phyloP scores from a whole-genome alignment of 2,113 vertebrate genomes.

The Hydrolagus affinis region DNA sequence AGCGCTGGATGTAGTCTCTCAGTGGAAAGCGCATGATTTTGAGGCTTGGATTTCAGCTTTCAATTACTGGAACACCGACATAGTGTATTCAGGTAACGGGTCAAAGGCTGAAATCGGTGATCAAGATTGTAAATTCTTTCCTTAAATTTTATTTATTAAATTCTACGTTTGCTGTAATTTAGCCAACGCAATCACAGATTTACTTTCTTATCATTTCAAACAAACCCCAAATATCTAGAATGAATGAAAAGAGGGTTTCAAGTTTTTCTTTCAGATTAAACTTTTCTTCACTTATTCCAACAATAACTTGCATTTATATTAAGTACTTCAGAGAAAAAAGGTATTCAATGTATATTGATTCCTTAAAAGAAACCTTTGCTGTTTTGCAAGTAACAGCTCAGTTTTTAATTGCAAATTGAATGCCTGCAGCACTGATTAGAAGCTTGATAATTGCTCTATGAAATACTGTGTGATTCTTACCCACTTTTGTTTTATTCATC shows the following conservation, averaged over 20 bases:
- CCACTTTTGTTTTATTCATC: background rate
- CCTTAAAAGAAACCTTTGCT: background rate
- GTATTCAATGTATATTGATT: background rate
- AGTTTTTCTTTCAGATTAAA: background rate
- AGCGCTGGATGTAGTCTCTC: slow-evolving; percentile 46
- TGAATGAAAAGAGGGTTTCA: background rate
- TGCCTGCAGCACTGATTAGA: background rate
- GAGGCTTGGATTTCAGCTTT: slow-evolving; percentile 95
- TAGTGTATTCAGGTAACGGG: slow-evolving; percentile 76
- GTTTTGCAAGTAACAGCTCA: background rate
- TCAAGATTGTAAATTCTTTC: background rate
- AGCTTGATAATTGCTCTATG: background rate
- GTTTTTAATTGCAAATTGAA: background rate
- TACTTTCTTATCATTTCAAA: slow-evolving; percentile 20
- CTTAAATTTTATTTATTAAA: too few species aligned
- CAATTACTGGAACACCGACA: slow-evolving; percentile 81
- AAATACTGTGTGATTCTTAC: background rate
- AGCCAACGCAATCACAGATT: background rate
- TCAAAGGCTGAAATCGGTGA: background rate
- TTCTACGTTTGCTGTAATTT: too few species aligned
- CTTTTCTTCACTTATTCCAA: slow-evolving; percentile 4
- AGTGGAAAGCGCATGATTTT: slow-evolving; percentile 84
- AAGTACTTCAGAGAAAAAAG: background rate
- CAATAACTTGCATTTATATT: too few species aligned
- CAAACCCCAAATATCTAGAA: too few species aligned